These are phyloP conservation scores for Tuta absoluta DNA, from an alignment of 2,888 invertebrate genomes.

Conservation along the genomic window DNA sequence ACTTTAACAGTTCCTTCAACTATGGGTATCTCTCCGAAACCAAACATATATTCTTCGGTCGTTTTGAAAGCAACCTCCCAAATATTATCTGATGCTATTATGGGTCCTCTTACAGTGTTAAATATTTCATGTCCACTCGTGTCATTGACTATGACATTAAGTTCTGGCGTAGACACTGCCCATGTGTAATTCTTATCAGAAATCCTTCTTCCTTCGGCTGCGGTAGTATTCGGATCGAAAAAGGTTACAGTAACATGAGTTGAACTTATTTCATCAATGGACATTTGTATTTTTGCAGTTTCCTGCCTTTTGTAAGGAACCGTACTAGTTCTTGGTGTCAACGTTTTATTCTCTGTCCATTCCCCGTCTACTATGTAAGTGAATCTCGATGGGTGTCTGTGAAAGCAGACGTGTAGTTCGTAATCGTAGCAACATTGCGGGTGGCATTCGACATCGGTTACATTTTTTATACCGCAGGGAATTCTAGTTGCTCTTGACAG, in stretches of 20 bases:
- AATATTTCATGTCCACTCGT: constrained; percentile 64
- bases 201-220: constrained; percentile 48
- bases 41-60: constrained; percentile 77
- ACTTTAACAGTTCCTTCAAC: constrained; percentile 55
- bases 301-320: constrained; percentile 57
- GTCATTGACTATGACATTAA: constrained; percentile 54
- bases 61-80: constrained; percentile 83
- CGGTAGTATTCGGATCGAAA: constrained; percentile 50
- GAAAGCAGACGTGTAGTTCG: constrained; percentile 68
- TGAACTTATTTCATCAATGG: constrained; percentile 62
- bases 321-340: constrained; percentile 58
- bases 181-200: constrained; percentile 55
- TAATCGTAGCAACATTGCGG: constrained; percentile 77
- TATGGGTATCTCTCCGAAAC: constrained; percentile 77
- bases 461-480: constrained; percentile 61
- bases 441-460: constrained; percentile 60
- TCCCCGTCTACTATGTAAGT: constrained; percentile 62
- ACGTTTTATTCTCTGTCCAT: constrained; percentile 58
- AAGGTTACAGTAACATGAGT: constrained; percentile 63
- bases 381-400: constrained; percentile 77
- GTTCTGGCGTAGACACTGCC: constrained; percentile 55
- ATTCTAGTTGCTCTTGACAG: constrained; percentile 55
- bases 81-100: constrained; percentile 81
- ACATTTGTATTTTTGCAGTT: constrained; percentile 53
- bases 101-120: constrained; percentile 79